These are phyloP conservation scores for Neotragus pygmaeus DNA, from an alignment of 2,113 vertebrate genomes.

Conservation along the genomic window DNA sequence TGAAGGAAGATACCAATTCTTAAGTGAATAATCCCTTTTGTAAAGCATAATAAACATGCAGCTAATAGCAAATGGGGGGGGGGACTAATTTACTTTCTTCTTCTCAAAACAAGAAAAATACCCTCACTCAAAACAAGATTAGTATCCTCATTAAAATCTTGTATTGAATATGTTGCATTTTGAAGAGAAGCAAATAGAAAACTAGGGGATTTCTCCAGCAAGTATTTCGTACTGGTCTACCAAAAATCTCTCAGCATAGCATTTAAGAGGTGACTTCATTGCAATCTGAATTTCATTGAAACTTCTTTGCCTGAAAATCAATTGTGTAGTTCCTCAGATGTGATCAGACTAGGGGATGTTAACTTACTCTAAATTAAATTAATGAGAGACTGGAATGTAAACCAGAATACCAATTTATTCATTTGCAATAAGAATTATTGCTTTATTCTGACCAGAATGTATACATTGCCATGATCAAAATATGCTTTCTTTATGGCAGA, in stretches of 20 bases:
- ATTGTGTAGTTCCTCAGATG: neutral
- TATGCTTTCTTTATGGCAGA: neutral
- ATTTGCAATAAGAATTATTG: neutral
- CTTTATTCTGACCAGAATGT: neutral
- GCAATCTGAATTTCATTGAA: neutral
- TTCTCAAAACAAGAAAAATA: neutral
- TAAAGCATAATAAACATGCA: neutral
- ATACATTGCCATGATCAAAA: neutral
- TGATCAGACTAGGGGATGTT: neutral
- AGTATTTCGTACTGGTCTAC: neutral
- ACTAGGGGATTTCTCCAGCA: neutral
- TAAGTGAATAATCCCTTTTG: neutral
- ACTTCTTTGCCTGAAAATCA: neutral
- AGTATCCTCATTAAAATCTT: neutral
- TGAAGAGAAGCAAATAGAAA: neutral
- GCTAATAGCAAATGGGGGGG: neutral
- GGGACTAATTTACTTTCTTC: neutral
- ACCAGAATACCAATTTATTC: neutral
- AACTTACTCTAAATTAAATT: neutral
- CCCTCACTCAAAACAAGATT: neutral
- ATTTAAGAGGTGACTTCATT: neutral
- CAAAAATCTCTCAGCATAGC: neutral
- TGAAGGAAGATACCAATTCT: neutral
- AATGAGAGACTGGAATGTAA: neutral
- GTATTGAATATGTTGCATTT: neutral